Evolutionary conservation across 2,113 vertebrate species (phyloP), one percentile per base, ranked within the genome.

Genomic region (Misgurnus mizolepis): DNA sequence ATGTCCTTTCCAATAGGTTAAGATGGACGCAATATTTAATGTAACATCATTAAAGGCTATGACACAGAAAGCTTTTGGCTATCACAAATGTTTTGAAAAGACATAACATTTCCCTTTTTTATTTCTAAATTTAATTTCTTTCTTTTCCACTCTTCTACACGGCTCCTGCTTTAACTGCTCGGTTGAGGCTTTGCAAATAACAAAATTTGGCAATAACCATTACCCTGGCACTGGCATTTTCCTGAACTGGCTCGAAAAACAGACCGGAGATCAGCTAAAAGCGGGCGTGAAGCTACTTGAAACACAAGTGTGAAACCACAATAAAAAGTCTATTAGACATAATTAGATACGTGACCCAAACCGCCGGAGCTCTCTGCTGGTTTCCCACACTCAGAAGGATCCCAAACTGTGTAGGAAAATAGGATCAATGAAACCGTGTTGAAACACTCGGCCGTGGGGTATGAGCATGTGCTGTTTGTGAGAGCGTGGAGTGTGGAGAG

Each of bases 401-500:
- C 17, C 55, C 70, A 60, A 61, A 74, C 55, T 74, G 71, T 43
- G 71, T 74, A 60, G 43, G 71, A 74, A 74, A 74, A 74, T 74
- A 8, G 71, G 40, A 74, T 74, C 39, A 74, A 74, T 74, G 71
- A 74, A 55, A 74, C 61, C 27, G 45, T 61, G 56, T 74, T n/a
- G 34, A 64, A 78, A 43, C 27, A 58, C 6, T 41, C 15, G 43
- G 7, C 56, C 39, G 45, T 62, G 58, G 50, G 55, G 55, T 58
- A 9, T 18, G 14, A 61, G 67, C 43, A 50, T 27, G 17, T 62
- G 9, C 50, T 17, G 53, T 27, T 34, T 71, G 58, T 58, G 50
- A 45, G 77, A 65, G 27, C 27, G 27, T 34, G 15, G 45, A 56
- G 67, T 58, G 83, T 81, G 56, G 34, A 60, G 65, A 53, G 75